These are phyloP conservation scores for Sebastes cheni DNA, from an alignment of 2,797 vertebrate genomes.

Conservation along the genomic window DNA sequence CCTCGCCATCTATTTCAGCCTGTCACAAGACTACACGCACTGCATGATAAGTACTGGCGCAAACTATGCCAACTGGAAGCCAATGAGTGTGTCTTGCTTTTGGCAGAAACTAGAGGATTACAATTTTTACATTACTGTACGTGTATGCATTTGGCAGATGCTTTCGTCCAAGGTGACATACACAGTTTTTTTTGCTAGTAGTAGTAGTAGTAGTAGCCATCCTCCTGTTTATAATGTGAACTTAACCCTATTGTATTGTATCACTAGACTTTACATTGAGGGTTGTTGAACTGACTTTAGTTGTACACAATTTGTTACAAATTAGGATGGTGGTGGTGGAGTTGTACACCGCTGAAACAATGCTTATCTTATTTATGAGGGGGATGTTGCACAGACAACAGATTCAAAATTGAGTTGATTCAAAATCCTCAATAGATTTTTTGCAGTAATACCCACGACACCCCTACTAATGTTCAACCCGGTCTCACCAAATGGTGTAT, in stretches of 20 bases:
- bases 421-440: not conserved
- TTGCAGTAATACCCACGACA: not conserved
- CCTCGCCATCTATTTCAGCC: not conserved
- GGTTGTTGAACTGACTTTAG: not conserved
- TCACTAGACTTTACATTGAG: not conserved
- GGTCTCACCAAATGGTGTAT: too few relatives aligned
- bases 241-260: not conserved
- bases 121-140: not conserved
- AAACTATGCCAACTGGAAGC: not conserved
- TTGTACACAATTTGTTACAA: not conserved
- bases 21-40: not conserved
- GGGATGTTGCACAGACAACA: not conserved
- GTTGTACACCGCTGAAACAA: not conserved
- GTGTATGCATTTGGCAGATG: not conserved
- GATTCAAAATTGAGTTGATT: not conserved
- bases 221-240: not conserved
- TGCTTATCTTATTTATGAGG: not conserved
- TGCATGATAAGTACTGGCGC: not conserved
- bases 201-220: not conserved
- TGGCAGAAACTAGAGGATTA: not conserved
- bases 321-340: not conserved
- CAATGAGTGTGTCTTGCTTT: not conserved
- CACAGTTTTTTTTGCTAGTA: not conserved
- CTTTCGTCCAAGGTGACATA: not conserved
- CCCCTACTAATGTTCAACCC: too few relatives aligned